A percentile compares a stretch with the other conserved stretches of the same genome.
Evolutionary conservation across 2,888 invertebrate species (phyloP).

Genomic region (Masnerella sp.): DNA sequence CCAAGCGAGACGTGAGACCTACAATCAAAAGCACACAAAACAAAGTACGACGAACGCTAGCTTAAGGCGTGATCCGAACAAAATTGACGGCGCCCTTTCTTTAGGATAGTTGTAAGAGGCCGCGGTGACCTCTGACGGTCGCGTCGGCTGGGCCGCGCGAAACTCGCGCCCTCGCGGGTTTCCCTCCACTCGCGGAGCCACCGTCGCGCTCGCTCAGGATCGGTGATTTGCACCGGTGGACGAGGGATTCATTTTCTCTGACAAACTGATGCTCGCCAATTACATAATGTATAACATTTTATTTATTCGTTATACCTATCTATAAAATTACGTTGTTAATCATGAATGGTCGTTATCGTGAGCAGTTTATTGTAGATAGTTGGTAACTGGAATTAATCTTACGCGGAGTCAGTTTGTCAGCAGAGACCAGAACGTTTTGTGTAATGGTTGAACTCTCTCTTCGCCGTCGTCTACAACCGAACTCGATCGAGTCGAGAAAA

Average conservation of each 20-base stretch:
- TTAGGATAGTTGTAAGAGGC: conserved; percentile 40
- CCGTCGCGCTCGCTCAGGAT: background rate
- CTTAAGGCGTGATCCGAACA: conserved; percentile 27
- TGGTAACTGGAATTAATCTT: background rate
- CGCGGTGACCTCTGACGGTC: conserved; percentile 23
- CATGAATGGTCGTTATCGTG: background rate
- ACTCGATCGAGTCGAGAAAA: conserved; percentile 26
- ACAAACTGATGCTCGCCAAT: background rate
- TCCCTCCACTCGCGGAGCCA: background rate
- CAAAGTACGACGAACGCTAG: conserved; percentile 50
- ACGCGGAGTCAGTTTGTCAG: conserved; percentile 4
- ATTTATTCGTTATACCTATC: conserved; percentile 7
- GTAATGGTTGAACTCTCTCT: background rate
- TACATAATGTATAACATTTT: background rate
- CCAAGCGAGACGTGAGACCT: conserved; percentile 52
- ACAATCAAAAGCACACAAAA: conserved; percentile 60
- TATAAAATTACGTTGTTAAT: background rate
- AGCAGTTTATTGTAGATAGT: background rate
- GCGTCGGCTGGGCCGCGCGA: conserved; percentile 18
- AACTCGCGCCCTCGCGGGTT: conserved; percentile 13
- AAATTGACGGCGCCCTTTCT: conserved; percentile 35
- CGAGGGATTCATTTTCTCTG: background rate
- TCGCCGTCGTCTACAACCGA: background rate
- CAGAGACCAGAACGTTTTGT: background rate
- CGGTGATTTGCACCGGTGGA: background rate